These are phyloP conservation scores for Automeris io DNA, from an alignment of 2,888 invertebrate genomes.

Conservation along the genomic window DNA sequence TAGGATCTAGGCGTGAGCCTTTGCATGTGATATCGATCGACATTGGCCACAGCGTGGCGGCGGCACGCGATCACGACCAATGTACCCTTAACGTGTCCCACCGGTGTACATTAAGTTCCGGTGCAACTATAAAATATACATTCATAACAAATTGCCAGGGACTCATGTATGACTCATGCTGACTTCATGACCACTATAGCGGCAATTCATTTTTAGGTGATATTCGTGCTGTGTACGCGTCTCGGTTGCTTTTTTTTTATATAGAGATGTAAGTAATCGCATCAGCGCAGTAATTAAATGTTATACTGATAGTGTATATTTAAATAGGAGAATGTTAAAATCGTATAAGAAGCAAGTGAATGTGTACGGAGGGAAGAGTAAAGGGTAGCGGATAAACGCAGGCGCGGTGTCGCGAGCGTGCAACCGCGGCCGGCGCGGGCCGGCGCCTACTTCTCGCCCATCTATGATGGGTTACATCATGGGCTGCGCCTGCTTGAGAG, in stretches of 20 bases:
- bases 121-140: constrained; percentile 23
- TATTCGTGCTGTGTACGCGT: background rate
- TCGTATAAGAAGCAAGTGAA: constrained; percentile 19
- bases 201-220: too few species aligned
- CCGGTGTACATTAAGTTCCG: constrained; percentile 6
- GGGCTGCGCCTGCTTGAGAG: constrained; percentile 95
- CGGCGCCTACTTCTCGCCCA: constrained; percentile 55
- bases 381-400: constrained; percentile 46
- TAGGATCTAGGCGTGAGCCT: constrained; percentile 53
- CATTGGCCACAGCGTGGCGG: constrained; percentile 27
- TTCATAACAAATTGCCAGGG: constrained; percentile 19
- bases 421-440: constrained; percentile 62
- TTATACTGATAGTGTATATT: background rate
- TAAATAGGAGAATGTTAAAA: constrained; percentile 1
- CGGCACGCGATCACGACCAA: constrained; percentile 63
- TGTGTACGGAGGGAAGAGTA: constrained; percentile 41
- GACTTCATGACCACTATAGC: background rate
- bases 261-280: too few species aligned
- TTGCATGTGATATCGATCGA: constrained; percentile 67
- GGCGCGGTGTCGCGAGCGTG: constrained; percentile 58
- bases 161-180: constrained; percentile 2
- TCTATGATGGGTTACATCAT: constrained; percentile 96
- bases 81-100: constrained; percentile 37
- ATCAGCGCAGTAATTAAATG: too few species aligned
- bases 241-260: too few species aligned